phyloP scores from a whole-genome alignment of 1,140 invertebrate species.

The Dreissena polymorpha region DNA sequence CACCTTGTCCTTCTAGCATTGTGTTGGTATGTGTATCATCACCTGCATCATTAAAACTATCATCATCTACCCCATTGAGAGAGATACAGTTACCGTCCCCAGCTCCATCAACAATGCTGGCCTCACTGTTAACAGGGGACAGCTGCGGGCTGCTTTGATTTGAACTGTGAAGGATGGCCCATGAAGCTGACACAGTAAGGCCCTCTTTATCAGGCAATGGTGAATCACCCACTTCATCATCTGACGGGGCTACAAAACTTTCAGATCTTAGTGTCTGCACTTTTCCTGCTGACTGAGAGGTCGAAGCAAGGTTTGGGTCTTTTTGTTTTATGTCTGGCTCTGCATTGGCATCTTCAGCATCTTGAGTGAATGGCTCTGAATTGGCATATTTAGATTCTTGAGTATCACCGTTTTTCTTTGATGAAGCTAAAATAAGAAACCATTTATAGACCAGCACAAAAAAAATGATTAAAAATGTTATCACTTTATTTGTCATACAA shows the following conservation, averaged over 20 bases:
- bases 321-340: too few species aligned
- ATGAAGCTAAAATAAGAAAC: too few species aligned
- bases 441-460: too few species aligned
- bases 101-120: conserved; percentile 20
- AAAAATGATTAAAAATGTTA: too few species aligned
- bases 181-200: conserved; percentile 40
- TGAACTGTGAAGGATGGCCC: conserved; percentile 43
- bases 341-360: too few species aligned
- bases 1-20: conserved; percentile 30
- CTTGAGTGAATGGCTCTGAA: too few species aligned
- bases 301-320: too few species aligned
- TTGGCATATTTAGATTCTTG: too few species aligned
- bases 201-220: conserved; percentile 49
- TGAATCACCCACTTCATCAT: neutral
- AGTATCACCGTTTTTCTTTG: too few species aligned
- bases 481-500: too few species aligned
- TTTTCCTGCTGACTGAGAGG: too few species aligned
- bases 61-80: conserved; percentile 6
- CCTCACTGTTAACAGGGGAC: conserved; percentile 40
- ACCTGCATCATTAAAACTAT: conserved; percentile 8
- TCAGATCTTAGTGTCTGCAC: neutral
- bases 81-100: conserved; percentile 25
- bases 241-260: neutral
- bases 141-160: conserved; percentile 40
- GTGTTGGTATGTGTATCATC: conserved; percentile 36